Base-by-base conservation (phyloP, 2,888 invertebrate species). In the Oligia latruncula region DNA sequence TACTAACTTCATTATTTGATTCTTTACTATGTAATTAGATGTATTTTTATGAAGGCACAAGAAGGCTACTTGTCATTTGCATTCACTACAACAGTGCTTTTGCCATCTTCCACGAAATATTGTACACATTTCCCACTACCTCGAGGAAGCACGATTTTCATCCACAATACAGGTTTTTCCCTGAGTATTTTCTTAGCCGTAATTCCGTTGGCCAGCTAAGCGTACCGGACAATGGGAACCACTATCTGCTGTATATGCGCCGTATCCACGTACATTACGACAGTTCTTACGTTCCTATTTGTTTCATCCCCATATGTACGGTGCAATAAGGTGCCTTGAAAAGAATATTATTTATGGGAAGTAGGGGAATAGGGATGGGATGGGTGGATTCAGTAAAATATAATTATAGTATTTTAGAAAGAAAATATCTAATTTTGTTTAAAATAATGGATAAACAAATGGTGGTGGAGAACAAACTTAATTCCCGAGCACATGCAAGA, bases 271-370 rank as follows among this genome's bases (percentile, higher is more conserved):
- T 93, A 92, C 87, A 91, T 93, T 92, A 90, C 90, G 90, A 90
- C 87, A 88, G 90, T 92, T 93, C 92, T 93, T 93, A 92, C 91
- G 91, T 92, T 90, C 86, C 92, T 94, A 93, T 95, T 95, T 94
- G 95, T 95, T 96, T 95, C 93, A 93, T 94, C 92, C 92, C 92
- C 90, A 88, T 91, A 90, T 90, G 85, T 90, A 92, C 71, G 93
- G 92, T 88, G 95, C 94, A 95, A 95, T 95, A 95, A 94, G 95
- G 92, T 94, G 90, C 90, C 89, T 90, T 95, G 95, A 94, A 96
- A 96, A 96, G 96, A 95, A 95, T 95, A 96, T 96, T 95, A 96
- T 96, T 96, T 96, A 96, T 96, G 96, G 94, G 90, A 90, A 86
- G 91, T 74, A 74, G 74, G 43, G 3, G 76, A 52, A 2, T 88